A percentile compares a stretch with the other conserved stretches of the same genome.
Evolutionary conservation across 2,797 vertebrate genomes (phyloP).

Genomic region (Paguma larvata): DNA sequence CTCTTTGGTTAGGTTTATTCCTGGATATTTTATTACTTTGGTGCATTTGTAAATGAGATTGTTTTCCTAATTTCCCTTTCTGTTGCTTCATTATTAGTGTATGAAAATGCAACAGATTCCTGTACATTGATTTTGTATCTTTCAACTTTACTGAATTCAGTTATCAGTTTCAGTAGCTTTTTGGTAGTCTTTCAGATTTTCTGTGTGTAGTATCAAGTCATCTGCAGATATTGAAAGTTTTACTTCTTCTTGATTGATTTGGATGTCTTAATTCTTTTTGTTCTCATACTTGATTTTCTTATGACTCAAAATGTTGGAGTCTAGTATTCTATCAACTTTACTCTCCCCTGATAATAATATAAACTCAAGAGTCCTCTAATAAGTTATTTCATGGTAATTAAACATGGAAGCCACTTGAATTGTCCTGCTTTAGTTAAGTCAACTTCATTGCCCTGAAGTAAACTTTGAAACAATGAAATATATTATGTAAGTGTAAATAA

Average conservation of each 20-base stretch:
- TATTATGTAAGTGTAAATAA: neutral
- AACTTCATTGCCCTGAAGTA: neutral
- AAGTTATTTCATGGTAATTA: neutral
- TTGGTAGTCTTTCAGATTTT: neutral
- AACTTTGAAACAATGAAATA: slow-evolving; percentile 10
- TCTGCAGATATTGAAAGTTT: neutral
- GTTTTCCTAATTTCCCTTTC: neutral
- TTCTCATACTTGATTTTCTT: neutral
- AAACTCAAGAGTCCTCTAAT: neutral
- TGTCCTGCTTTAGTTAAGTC: neutral
- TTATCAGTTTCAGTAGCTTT: neutral
- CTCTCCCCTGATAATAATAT: neutral
- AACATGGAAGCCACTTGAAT: neutral
- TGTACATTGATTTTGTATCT: neutral
- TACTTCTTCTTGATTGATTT: neutral
- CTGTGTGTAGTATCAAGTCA: neutral
- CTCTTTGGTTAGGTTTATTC: neutral
- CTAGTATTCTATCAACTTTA: neutral
- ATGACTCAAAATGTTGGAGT: neutral
- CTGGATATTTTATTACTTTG: neutral
- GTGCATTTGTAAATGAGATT: neutral
- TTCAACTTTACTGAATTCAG: neutral
- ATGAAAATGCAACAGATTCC: neutral
- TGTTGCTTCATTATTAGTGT: neutral
- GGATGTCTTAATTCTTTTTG: neutral